Percentiles rank a stretch among this genome's conserved stretches.
phyloP scores from a whole-genome alignment of 2,888 invertebrate species.

The Drosophila falleni region DNA sequence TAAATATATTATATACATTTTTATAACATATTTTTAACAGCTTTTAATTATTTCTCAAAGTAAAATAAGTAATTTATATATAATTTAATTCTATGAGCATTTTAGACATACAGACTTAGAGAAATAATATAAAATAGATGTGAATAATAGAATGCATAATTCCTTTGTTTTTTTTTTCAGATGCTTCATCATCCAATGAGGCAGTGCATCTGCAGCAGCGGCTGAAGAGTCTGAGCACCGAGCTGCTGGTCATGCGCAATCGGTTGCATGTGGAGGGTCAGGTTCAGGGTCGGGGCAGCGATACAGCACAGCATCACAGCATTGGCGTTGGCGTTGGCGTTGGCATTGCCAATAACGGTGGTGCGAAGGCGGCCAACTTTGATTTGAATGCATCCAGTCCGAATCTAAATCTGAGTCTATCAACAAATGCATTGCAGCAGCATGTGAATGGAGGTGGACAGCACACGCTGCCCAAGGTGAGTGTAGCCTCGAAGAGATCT shows the following conservation, averaged over 20 bases:
- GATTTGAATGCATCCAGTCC: conserved; percentile 82
- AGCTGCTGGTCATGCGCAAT: conserved; percentile 95
- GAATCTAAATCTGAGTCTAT: conserved; percentile 73
- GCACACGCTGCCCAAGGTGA: conserved; percentile 64
- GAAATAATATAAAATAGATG: too few species aligned
- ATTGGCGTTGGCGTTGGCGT: conserved; percentile 33
- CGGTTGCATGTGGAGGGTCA: conserved; percentile 91
- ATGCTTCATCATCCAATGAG: conserved; percentile 97
- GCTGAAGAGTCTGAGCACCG: conserved; percentile 94
- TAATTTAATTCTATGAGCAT: too few species aligned
- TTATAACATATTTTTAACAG: background rate
- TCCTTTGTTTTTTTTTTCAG: conserved; percentile 86
- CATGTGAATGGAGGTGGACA: conserved; percentile 64
- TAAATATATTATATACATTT: background rate
- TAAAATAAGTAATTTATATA: too few species aligned
- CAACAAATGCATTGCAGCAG: conserved; percentile 70
- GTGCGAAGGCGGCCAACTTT: conserved; percentile 56
- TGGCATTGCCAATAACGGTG: conserved; percentile 32
- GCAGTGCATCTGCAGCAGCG: conserved; percentile 97
- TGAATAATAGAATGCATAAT: background rate
- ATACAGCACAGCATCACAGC: conserved; percentile 57
- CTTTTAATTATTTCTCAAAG: too few species aligned
- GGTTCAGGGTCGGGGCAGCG: conserved; percentile 63
- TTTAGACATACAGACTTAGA: too few species aligned
- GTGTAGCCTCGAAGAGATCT: background rate